A percentile compares a stretch with the other conserved stretches of the same genome.
phyloP scores from a whole-genome alignment of 2,797 vertebrate species.

The Schizopygopsis malacanthus region DNA sequence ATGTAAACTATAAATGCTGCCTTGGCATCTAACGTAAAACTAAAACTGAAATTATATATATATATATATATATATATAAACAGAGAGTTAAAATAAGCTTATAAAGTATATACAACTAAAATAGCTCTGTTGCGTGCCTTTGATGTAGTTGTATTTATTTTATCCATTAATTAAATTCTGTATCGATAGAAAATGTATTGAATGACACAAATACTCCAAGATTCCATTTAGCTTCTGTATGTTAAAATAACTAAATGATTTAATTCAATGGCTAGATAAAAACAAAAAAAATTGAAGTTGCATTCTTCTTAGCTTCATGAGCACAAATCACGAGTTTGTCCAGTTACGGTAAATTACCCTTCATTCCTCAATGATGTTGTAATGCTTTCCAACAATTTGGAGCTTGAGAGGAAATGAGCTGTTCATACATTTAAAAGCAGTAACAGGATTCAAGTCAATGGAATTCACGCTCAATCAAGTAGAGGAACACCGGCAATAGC shows the following conservation, averaged over 20 bases:
- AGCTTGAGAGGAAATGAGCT: slow-evolving; percentile 50
- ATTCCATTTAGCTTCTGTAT: neutral
- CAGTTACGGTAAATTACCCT: slow-evolving; percentile 18
- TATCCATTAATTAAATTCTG: neutral
- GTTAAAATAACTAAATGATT: neutral
- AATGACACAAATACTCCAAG: neutral
- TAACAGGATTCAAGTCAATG: slow-evolving; percentile 49
- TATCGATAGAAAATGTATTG: neutral
- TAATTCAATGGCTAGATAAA: neutral
- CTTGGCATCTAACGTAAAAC: too few species aligned
- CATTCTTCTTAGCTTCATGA: neutral
- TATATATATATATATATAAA: too few species aligned
- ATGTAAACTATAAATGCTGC: too few species aligned
- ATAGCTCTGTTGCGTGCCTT: neutral
- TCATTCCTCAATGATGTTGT: slow-evolving; percentile 33
- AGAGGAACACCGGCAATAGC: slow-evolving; percentile 49
- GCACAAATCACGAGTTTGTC: slow-evolving; percentile 16
- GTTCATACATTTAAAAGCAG: slow-evolving; percentile 49
- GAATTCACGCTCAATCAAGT: slow-evolving; percentile 58
- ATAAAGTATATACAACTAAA: neutral
- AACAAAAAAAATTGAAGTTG: neutral
- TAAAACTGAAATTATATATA: too few species aligned
- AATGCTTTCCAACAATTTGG: slow-evolving; percentile 45
- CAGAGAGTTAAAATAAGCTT: too few species aligned
- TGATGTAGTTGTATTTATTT: neutral